Conservation (phyloP, 2,888 invertebrate genomes). For the Furcula furcula region DNA sequence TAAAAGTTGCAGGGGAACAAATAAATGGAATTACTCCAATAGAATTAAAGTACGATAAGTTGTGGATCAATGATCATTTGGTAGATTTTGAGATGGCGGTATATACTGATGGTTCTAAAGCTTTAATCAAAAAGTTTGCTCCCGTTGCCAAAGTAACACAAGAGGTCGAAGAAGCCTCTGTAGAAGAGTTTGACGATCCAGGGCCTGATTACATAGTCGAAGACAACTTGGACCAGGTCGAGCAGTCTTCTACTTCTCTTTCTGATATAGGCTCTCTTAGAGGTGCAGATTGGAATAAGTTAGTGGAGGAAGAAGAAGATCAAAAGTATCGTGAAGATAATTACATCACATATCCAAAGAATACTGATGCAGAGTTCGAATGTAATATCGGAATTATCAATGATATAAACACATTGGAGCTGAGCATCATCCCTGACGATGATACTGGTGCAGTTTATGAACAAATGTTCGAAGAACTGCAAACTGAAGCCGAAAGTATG, state of each 20-base stretch:
- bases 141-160: conserved; percentile 15
- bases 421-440: conserved; percentile 56
- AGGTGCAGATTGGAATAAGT: conserved; percentile 53
- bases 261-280: conserved; percentile 35
- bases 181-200: conserved; percentile 38
- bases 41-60: conserved; percentile 57
- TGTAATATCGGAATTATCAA: conserved; percentile 60
- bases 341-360: conserved; percentile 41
- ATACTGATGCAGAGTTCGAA: conserved; percentile 40
- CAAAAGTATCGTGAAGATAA: conserved; percentile 27
- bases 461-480: conserved; percentile 73
- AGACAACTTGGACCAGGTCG: conserved; percentile 33
- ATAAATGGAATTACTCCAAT: conserved; percentile 53
- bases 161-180: conserved; percentile 12
- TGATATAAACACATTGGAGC: conserved; percentile 47
- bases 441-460: conserved; percentile 68
- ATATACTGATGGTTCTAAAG: conserved; percentile 57
- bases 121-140: conserved; percentile 44
- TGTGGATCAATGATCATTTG: conserved; percentile 71
- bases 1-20: conserved; percentile 65
- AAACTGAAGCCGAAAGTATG: conserved; percentile 59
- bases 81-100: conserved; percentile 68
- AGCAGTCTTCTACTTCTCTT: conserved; percentile 25
- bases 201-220: conserved; percentile 61
- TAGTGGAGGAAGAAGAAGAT: conserved; percentile 49